phyloP scores from a whole-genome alignment of 2,797 vertebrate species.

The Anguilla megastoma region DNA sequence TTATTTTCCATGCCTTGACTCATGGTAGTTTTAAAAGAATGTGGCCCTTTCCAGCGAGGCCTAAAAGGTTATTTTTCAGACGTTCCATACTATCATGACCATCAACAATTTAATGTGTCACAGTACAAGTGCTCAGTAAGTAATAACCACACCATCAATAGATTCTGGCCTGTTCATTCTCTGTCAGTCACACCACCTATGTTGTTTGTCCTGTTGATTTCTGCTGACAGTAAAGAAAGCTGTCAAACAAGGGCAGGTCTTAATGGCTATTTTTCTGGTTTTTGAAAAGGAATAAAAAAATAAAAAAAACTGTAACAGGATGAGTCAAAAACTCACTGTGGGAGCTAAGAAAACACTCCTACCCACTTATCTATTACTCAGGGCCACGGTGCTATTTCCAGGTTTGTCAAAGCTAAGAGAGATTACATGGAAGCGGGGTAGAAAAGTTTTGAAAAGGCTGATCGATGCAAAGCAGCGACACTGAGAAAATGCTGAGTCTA shows the following conservation, averaged over 20 bases:
- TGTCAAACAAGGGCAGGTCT: not conserved
- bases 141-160: not conserved
- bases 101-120: not conserved
- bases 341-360: not conserved
- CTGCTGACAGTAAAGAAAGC: not conserved
- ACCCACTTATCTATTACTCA: not conserved
- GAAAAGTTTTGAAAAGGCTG: not conserved
- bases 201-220: not conserved
- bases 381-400: not conserved
- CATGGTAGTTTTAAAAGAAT: not conserved
- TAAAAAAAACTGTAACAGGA: not conserved
- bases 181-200: not conserved
- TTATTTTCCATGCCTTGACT: not conserved
- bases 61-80: not conserved
- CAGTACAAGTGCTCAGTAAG: not conserved
- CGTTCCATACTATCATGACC: not conserved
- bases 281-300: not conserved
- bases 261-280: not conserved
- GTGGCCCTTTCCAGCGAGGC: not conserved
- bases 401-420: not conserved
- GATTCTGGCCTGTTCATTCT: not conserved
- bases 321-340: not conserved
- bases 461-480: not conserved
- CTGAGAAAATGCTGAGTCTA: not conserved
- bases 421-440: not conserved